Base-by-base conservation (phyloP, 2,888 invertebrate species). In the Pegoplata infirma region DNA sequence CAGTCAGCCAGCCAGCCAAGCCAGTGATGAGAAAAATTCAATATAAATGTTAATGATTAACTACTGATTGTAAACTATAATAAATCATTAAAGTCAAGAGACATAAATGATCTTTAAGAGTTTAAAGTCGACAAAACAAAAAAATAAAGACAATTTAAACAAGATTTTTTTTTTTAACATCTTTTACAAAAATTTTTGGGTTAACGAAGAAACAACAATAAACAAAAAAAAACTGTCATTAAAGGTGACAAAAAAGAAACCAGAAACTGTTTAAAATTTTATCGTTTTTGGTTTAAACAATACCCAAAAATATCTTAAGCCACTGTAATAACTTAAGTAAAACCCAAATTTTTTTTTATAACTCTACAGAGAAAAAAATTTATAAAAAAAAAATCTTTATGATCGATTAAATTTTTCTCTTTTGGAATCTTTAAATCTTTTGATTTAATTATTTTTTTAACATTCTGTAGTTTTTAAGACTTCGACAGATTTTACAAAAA, bases 31-130 rank as follows among this genome's bases (percentile, higher is more conserved):
- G 40, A 69, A 68, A 79, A 82, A 82, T 79, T 78, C 81, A 81
- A 83, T 82, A 80, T 82, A 81, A 83, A 83, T 82, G 82, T 82
- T 82, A 82, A 82, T 83, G 82, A 83, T 82, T 78, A 81, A 72
- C 82, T 75, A 75, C 69, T 80, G 82, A 82, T 81, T 82, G 76
- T 67, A 76, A 73, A 58, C 67, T 81, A 82, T 82, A 82, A 83
- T 83, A 82, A 83, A 83, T 83, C 83, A 83, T 75, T 23, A 67
- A 66, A 40, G n/a, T 16, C 23, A 40, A 55, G 63, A 75, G 75
- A 75, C 79, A 75, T 71, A 67, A 79, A 75, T 49, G 59, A 32
- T 73, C 21, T 14, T 17, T 47, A 19, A 8, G 1, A 25, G 6
- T 6, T 5, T 25, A 25, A 25, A 25, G 6, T 25, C 25, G 6